Conservation (phyloP, 2,113 vertebrate species). For the Psophia crepitans region DNA sequence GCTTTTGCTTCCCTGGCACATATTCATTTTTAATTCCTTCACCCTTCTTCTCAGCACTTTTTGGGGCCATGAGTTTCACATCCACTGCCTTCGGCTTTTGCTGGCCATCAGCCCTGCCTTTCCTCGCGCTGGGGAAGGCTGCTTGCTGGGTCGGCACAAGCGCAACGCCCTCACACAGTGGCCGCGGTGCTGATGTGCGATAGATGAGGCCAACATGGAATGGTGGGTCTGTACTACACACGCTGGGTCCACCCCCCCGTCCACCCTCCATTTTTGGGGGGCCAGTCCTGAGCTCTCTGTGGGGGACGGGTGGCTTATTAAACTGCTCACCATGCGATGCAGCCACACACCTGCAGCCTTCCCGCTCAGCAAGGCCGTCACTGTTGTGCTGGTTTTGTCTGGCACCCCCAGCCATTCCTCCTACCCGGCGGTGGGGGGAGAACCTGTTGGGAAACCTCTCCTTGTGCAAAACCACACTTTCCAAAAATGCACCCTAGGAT, state of each 20-base stretch:
- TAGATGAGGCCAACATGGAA: rapidly evolving
- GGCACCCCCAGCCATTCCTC: neutral
- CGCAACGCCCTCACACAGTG: rapidly evolving
- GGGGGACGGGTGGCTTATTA: neutral
- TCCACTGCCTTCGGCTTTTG: neutral
- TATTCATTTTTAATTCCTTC: neutral
- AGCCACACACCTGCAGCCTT: neutral
- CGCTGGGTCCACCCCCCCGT: rapidly evolving
- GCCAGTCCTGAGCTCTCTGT: rapidly evolving
- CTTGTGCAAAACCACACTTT: neutral
- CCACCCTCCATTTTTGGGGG: neutral
- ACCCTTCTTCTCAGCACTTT: neutral
- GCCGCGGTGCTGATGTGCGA: rapidly evolving
- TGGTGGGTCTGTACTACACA: rapidly evolving
- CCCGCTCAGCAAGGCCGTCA: neutral
- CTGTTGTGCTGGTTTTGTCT: neutral
- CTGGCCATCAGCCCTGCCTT: neutral
- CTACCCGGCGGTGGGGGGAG: rapidly evolving
- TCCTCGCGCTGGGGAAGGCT: neutral
- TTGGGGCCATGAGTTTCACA: neutral
- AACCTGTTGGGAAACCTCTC: neutral
- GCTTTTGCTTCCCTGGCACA: neutral
- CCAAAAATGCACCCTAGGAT: neutral
- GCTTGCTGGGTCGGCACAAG: neutral
- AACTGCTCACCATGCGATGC: neutral